Percentiles rank a stretch among this genome's conserved stretches.
Conservation (phyloP, 2,113 vertebrate genomes). For the Lagopus leucura region DNA sequence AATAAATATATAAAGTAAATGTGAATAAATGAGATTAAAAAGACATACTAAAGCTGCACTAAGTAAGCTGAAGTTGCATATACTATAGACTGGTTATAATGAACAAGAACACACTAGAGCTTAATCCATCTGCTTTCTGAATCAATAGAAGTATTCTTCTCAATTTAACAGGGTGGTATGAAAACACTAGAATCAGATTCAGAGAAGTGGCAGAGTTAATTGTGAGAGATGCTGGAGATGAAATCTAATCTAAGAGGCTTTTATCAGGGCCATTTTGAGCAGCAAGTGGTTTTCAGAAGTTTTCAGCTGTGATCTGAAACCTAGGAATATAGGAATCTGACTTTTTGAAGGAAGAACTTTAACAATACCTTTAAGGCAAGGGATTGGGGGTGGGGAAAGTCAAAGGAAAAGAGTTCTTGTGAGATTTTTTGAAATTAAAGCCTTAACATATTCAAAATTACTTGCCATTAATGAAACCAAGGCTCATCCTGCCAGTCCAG, state of each 20-base stretch:
- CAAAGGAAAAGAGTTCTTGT: not conserved
- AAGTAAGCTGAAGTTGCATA: not conserved
- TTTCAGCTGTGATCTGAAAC: not conserved
- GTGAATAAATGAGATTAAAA: not conserved
- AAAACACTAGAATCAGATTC: constrained; percentile 17
- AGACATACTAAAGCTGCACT: not conserved
- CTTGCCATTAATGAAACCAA: not conserved
- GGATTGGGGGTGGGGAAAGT: not conserved
- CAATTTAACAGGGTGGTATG: not conserved
- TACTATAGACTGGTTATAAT: not conserved
- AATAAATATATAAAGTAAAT: not conserved
- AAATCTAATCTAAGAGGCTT: not conserved
- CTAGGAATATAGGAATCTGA: not conserved
- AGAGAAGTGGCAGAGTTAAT: not conserved
- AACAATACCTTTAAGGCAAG: not conserved
- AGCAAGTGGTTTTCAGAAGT: not conserved
- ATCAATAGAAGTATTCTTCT: constrained; percentile 45
- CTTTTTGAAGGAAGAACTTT: constrained; percentile 19
- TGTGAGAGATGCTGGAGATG: not conserved
- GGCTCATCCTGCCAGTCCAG: not conserved
- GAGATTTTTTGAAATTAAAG: not conserved
- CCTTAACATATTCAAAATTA: not conserved
- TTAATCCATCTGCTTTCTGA: constrained; percentile 22
- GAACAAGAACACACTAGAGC: not conserved
- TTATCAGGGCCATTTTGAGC: not conserved